Conservation (phyloP, 2,797 vertebrate genomes). For the Coluber constrictor region DNA sequence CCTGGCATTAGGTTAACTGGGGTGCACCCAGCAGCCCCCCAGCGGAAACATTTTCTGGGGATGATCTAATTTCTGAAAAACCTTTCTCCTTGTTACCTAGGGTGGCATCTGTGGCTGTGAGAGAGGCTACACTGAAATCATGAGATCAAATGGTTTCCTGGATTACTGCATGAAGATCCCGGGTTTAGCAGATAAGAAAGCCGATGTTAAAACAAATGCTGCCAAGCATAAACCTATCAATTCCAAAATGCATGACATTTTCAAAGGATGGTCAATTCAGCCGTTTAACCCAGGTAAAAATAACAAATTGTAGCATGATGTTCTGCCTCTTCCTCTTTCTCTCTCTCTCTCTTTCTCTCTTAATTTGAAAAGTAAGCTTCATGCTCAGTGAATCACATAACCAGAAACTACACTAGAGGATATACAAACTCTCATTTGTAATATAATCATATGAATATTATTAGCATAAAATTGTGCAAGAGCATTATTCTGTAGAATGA, state of each 20-base stretch:
- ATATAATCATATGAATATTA: constrained; percentile 47
- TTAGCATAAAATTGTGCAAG: constrained; percentile 37
- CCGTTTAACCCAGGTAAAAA: constrained; percentile 90
- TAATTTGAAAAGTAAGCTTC: constrained; percentile 20
- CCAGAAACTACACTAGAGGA: constrained; percentile 29
- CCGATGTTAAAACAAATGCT: constrained; percentile 90
- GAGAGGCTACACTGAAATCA: constrained; percentile 91
- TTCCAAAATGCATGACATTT: constrained; percentile 88
- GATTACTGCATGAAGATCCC: constrained; percentile 97
- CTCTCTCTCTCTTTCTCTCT: neutral
- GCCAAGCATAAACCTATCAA: constrained; percentile 88
- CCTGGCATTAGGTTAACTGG: constrained; percentile 12
- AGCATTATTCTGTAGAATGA: constrained; percentile 13
- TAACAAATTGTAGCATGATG: constrained; percentile 25
- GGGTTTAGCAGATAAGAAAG: constrained; percentile 90
- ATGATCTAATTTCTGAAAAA: constrained; percentile 28
- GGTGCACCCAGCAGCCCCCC: fast-evolving
- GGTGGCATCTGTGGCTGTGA: constrained; percentile 93
- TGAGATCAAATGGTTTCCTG: constrained; percentile 91
- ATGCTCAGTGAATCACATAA: constrained; percentile 51
- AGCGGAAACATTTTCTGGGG: constrained; percentile 11
- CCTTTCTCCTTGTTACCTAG: constrained; percentile 68
- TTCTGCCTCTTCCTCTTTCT: neutral
- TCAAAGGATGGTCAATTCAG: constrained; percentile 91
- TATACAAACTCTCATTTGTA: neutral